These are phyloP conservation scores for Xenus cinereus DNA, from an alignment of 2,113 vertebrate species.

Conservation along the genomic window DNA sequence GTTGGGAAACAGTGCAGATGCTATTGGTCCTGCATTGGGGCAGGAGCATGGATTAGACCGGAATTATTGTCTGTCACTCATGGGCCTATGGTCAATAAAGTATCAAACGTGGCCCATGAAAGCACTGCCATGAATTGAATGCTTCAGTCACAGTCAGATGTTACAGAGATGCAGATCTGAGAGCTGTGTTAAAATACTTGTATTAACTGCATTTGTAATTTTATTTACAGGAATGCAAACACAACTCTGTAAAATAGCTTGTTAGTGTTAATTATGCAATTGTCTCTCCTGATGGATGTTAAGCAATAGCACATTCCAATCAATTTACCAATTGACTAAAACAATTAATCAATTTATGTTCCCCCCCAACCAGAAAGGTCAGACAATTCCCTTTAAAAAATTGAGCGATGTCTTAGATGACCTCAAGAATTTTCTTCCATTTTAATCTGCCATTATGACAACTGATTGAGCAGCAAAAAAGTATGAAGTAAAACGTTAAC, in stretches of 20 bases:
- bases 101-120: not conserved
- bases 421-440: not conserved
- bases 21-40: not conserved
- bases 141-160: not conserved
- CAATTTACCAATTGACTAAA: not conserved
- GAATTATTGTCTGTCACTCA: not conserved
- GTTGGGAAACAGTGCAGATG: not conserved
- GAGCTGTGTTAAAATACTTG: not conserved
- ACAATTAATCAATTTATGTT: not conserved
- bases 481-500: not conserved
- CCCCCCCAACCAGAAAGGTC: not conserved
- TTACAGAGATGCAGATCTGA: not conserved
- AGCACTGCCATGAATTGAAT: not conserved
- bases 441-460: not conserved
- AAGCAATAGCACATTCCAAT: not conserved
- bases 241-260: not conserved
- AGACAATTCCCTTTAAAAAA: not conserved
- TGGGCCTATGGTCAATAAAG: not conserved
- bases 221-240: not conserved
- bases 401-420: not conserved
- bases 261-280: not conserved
- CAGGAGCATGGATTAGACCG: not conserved
- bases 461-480: not conserved
- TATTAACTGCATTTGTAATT: not conserved
- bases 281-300: not conserved